Conservation (phyloP, 2,113 vertebrate genomes). For the Dromaius novaehollandiae region DNA sequence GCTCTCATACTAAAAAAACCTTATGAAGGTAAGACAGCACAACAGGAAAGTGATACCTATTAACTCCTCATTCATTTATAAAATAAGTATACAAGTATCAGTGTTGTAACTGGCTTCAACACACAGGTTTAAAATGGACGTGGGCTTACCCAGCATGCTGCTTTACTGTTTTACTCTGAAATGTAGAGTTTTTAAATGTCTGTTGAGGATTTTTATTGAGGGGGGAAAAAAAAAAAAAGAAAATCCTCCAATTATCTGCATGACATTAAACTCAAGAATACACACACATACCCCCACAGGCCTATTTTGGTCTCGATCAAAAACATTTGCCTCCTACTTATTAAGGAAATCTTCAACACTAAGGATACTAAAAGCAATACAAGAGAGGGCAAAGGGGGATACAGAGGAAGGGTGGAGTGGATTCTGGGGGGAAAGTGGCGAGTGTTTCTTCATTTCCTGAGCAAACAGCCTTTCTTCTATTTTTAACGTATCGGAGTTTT, state of each 20-base stretch:
- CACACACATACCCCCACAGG: constrained; percentile 37
- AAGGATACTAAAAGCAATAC: not conserved
- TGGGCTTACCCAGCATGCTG: constrained; percentile 33
- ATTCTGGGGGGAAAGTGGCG: not conserved
- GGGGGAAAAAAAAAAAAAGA: constrained; percentile 8
- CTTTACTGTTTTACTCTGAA: constrained; percentile 30
- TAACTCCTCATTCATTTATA: not conserved
- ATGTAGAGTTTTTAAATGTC: constrained; percentile 12
- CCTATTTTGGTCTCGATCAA: constrained; percentile 50
- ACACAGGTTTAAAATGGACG: constrained; percentile 64
- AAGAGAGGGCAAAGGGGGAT: not conserved
- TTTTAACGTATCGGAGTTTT: not conserved
- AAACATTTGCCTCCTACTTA: constrained; percentile 58
- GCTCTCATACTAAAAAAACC: not conserved
- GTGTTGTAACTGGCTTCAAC: not conserved
- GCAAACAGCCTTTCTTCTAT: not conserved
- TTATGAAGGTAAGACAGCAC: not conserved
- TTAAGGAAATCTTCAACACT: constrained; percentile 49
- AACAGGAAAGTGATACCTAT: not conserved
- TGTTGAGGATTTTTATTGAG: constrained; percentile 13
- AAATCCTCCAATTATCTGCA: constrained; percentile 11
- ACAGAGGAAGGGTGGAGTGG: not conserved
- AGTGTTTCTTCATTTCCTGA: not conserved
- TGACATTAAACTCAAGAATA: constrained; percentile 56
- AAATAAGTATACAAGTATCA: not conserved